Evolutionary conservation across 64 coral and sea anemone species (phyloP), one percentile per base, ranked within the genome.

Genomic region (Stichodactyla helianthus): DNA sequence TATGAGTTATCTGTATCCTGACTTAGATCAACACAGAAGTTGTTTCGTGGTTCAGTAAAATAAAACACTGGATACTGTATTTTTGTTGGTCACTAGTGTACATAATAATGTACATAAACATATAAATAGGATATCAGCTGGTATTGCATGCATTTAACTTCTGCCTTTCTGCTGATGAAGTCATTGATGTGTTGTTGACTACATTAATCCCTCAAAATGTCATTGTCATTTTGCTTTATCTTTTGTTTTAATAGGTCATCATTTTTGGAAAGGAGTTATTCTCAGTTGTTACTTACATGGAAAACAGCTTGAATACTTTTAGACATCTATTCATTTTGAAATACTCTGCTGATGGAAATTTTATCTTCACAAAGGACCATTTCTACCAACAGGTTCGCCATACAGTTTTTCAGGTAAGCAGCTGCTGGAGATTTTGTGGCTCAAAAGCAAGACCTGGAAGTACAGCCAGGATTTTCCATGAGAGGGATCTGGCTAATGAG

Each of bases 261-360:
- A 19, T 95, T n/a, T 95, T 92, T 92, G 93, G 90, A 85, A 50
- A 87, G 51, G 94, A 96, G 19, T 71, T 93, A 23, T 96, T 96
- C 60, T 85, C 94, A n/a, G 86, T 89, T 13, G 88, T 96, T 5
- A 88, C 54, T 23, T 96, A 93, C 62, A 59, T 90, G 79, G 85
- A 96, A 61, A 88, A 93, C 19, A 85, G 85, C 15, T 81, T 83
- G 63, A 67, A 82, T 79, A 78, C 91, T 16, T 96, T 96, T 27
- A 90, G 83, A 55, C 53, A 96, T 86, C 65, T 96, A 16, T 87
- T 96, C 17, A 59, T 96, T 35, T 58, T 87, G 25, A 56, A 93
- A 20, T 83, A 83, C 84, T 88, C 89, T 52, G n/a, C 20, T 3
- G 16, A 54, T 88, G 82, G 86, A 71, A 50, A 65, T 20, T 22